Percentiles rank a stretch among this genome's conserved stretches.
Evolutionary conservation across 2,113 vertebrate genomes (phyloP).

Genomic region (Urocitellus parryii): DNA sequence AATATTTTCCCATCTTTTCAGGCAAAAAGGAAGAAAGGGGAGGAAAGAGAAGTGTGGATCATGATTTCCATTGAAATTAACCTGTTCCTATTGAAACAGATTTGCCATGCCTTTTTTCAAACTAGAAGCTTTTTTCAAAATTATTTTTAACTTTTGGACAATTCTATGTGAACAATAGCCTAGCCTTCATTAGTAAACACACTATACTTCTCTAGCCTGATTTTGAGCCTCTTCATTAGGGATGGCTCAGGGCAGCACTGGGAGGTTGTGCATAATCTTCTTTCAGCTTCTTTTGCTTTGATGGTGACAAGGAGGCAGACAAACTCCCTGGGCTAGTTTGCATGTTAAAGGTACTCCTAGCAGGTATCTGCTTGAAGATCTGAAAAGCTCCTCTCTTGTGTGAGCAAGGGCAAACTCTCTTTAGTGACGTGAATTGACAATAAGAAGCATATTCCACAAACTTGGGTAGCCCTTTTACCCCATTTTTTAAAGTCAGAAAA

Average conservation of each 20-base stretch:
- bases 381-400: slow-evolving; percentile 67
- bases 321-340: slow-evolving; percentile 73
- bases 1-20: slow-evolving; percentile 33
- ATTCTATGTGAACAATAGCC: slow-evolving; percentile 52
- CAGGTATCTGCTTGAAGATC: slow-evolving; percentile 75
- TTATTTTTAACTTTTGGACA: slow-evolving; percentile 62
- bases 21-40: neutral
- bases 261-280: slow-evolving; percentile 4
- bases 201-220: slow-evolving; percentile 52
- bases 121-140: slow-evolving; percentile 41
- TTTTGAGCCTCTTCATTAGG: slow-evolving; percentile 73
- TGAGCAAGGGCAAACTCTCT: slow-evolving; percentile 81
- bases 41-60: neutral
- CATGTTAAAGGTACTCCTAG: slow-evolving; percentile 76
- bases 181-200: slow-evolving; percentile 76
- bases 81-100: neutral
- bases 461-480: slow-evolving; percentile 60
- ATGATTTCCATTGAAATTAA: slow-evolving; percentile 31
- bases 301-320: slow-evolving; percentile 35
- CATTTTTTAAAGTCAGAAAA: slow-evolving; percentile 54
- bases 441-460: slow-evolving; percentile 67
- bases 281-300: slow-evolving; percentile 71
- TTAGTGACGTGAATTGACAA: slow-evolving; percentile 73
- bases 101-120: slow-evolving; percentile 40
- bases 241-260: neutral